Conservation (phyloP, 2,888 invertebrate genomes). For the Pachycephus smyrnensis region DNA sequence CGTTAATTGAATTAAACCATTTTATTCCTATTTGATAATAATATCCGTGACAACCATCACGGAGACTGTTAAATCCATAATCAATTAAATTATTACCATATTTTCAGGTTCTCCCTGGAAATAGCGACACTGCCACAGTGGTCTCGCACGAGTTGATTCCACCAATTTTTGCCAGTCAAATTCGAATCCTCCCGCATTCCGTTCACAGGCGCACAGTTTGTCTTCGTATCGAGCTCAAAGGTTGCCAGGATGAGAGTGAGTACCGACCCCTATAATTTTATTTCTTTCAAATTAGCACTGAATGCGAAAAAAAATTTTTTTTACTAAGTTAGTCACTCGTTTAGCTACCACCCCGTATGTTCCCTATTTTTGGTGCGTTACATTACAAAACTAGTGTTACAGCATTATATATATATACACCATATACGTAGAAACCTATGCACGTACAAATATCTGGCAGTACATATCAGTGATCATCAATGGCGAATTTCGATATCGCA, state of each 20-base stretch:
- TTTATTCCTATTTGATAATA: neutral
- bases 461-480: neutral
- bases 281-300: neutral
- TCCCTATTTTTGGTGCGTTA: neutral
- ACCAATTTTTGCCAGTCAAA: conserved; percentile 77
- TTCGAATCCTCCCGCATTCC: conserved; percentile 81
- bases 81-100: neutral
- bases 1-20: neutral
- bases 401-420: too few species aligned
- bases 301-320: neutral
- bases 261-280: conserved; percentile 22
- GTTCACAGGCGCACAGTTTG: conserved; percentile 80
- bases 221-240: conserved; percentile 79
- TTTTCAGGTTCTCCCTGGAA: conserved; percentile 78
- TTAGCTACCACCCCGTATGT: neutral
- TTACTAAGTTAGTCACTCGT: neutral
- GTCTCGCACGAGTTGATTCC: conserved; percentile 77
- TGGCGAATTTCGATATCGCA: neutral
- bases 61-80: neutral
- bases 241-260: conserved; percentile 78
- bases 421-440: neutral
- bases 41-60: neutral
- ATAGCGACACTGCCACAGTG: conserved; percentile 79
- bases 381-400: too few species aligned
- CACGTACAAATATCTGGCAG: neutral